Percentiles rank a stretch among this genome's conserved stretches.
Conservation (phyloP, 2,888 invertebrate genomes). For the Drosophila austrosaltans region DNA sequence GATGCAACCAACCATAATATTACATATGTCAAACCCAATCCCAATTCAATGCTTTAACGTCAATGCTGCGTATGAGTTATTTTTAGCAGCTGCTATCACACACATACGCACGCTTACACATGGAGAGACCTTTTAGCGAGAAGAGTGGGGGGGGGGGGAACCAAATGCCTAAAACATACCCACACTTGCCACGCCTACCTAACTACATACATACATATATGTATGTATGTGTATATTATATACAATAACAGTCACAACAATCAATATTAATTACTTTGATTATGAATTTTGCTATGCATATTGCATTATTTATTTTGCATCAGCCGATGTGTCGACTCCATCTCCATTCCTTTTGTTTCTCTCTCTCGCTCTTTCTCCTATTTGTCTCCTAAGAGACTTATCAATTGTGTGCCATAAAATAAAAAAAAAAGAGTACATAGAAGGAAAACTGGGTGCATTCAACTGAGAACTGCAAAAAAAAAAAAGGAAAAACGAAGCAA, state of each 20-base stretch:
- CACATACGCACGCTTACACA: slow-evolving; percentile 23
- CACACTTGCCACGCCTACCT: slow-evolving; percentile 41
- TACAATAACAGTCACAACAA: slow-evolving; percentile 9
- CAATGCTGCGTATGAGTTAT: slow-evolving; percentile 46
- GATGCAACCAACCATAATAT: slow-evolving; percentile 41
- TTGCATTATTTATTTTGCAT: slow-evolving; percentile 60
- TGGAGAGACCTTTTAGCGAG: not conserved
- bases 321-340: slow-evolving; percentile 1
- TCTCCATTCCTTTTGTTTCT: not conserved
- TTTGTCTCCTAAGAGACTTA: slow-evolving; percentile 43
- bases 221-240: slow-evolving; percentile 11
- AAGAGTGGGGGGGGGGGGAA: not conserved
- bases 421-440: slow-evolving; percentile 10
- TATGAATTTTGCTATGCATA: slow-evolving; percentile 59
- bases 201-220: slow-evolving; percentile 14
- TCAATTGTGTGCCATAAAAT: slow-evolving; percentile 44
- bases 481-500: slow-evolving; percentile 7
- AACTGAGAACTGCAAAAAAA: slow-evolving; percentile 40
- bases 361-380: slow-evolving; percentile 12
- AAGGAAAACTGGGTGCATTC: slow-evolving; percentile 41
- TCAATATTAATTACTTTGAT: slow-evolving; percentile 70
- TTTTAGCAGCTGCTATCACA: slow-evolving; percentile 51
- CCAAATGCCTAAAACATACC: slow-evolving; percentile 12
- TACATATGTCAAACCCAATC: slow-evolving; percentile 44
- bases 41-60: slow-evolving; percentile 46